Base-by-base conservation (phyloP, 2,888 invertebrate species). In the Coelogynopora nodosa region DNA sequence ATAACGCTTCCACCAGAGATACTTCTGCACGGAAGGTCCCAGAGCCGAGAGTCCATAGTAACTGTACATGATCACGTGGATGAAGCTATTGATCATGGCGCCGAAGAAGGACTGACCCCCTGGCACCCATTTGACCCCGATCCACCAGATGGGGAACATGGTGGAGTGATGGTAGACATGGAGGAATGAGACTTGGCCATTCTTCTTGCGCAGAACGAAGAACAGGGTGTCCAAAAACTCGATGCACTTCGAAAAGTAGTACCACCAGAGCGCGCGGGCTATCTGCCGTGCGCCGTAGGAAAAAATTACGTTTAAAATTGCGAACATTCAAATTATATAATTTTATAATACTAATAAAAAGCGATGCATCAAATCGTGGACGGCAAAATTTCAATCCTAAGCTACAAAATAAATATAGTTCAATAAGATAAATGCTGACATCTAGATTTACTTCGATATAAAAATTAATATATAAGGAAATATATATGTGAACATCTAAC, bases 141-240 rank as follows among this genome's bases (percentile, higher is more conserved):
- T 88, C 90, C 90, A 91, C 92, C 92, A 92, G 80, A 91, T 88
- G 5, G 90, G 67, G 30, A 91, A 90, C 91, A 91, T 92, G 18
- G 91, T 90, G 26, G 90, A 89, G 88, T 92, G 92, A 88, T 92
- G 91, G 88, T 91, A 92, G 5, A 92, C 90, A 88, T 92, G 92
- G 0, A 92, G 90, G 86, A 91, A 91, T 67, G 90, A 89, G n/a
- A 92, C 89, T 88, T 92, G 91, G 67, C 87, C 89, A 88, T 90
- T 90, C 89, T 91, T 92, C 88, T 91, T 91, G 31, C 91, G 88
- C 81, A 91, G 88, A 85, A 92, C 89, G 88, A 92, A 92, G 88
- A 92, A 91, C 5, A 90, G 85, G 27, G 92, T 92, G 89, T 92
- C 92, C 84, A 91, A 85, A 89, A 92, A 92, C 87, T 92, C 92